phyloP scores from a whole-genome alignment of 2,888 invertebrate genomes.

The Rhyacophila evoluta region DNA sequence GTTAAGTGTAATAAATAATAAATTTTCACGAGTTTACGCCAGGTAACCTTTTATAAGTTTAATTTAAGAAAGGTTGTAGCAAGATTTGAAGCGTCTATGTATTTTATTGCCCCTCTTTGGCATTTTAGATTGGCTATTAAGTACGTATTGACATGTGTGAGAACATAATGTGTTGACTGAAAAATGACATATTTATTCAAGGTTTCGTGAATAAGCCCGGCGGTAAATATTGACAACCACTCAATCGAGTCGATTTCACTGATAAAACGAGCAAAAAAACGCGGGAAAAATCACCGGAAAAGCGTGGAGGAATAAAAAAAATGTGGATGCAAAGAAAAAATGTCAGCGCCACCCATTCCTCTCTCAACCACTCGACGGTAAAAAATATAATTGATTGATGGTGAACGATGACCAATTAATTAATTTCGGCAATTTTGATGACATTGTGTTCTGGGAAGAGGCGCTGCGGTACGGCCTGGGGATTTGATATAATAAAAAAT shows the following conservation, averaged over 20 bases:
- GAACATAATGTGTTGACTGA: slow-evolving; percentile 12
- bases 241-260: slow-evolving; percentile 19
- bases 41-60: no score
- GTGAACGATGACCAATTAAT: slow-evolving; percentile 24
- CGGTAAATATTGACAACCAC: slow-evolving; percentile 15
- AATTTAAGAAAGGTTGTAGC: no score
- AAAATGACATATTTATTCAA: slow-evolving; percentile 24
- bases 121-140: neutral
- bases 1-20: no score
- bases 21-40: no score
- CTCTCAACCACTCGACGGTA: neutral
- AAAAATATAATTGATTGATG: slow-evolving; percentile 22
- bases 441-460: neutral
- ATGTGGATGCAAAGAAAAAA: neutral
- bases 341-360: neutral
- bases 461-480: neutral
- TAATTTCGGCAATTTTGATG: slow-evolving; percentile 22
- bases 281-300: slow-evolving; percentile 18
- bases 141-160: neutral
- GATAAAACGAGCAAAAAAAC: slow-evolving; percentile 23
- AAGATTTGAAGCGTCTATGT: no score
- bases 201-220: neutral
- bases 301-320: neutral
- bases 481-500: neutral
- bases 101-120: no score